A percentile compares a stretch with the other conserved stretches of the same genome.
These are phyloP conservation scores for Vidua chalybeata DNA, from an alignment of 2,113 vertebrate species.

Conservation along the genomic window DNA sequence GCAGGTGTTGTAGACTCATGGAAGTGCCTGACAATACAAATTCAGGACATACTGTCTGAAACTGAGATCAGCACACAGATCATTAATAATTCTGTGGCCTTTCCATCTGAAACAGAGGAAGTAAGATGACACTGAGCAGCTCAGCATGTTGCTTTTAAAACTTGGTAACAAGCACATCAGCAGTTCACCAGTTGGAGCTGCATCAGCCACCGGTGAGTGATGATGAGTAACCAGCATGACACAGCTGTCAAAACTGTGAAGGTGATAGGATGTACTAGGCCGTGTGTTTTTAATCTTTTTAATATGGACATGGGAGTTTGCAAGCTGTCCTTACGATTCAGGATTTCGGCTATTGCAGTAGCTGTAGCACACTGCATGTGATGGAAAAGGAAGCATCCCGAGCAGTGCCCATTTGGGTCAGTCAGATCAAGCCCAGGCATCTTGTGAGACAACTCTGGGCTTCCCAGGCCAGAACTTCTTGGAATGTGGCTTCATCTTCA, in stretches of 20 bases:
- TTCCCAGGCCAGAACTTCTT: neutral
- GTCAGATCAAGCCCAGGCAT: neutral
- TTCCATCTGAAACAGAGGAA: neutral
- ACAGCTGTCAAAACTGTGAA: neutral
- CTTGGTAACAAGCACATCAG: neutral
- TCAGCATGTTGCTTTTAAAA: neutral
- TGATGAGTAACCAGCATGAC: neutral
- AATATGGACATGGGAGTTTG: neutral
- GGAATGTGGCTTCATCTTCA: neutral
- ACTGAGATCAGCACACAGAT: neutral
- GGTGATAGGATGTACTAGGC: neutral
- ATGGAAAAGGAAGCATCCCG: fast-evolving
- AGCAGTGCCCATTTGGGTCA: fast-evolving
- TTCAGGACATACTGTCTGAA: neutral
- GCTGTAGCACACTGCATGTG: fast-evolving
- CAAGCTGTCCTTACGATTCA: neutral
- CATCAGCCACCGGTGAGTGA: neutral
- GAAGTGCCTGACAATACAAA: neutral
- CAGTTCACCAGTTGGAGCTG: neutral
- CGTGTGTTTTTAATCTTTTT: neutral
- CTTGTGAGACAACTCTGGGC: neutral
- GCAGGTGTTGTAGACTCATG: neutral
- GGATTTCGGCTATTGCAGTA: neutral
- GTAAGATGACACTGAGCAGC: neutral
- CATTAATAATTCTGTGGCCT: neutral